Evolutionary conservation across 2,888 invertebrate genomes (phyloP).

Genomic region (Selenia dentaria): DNA sequence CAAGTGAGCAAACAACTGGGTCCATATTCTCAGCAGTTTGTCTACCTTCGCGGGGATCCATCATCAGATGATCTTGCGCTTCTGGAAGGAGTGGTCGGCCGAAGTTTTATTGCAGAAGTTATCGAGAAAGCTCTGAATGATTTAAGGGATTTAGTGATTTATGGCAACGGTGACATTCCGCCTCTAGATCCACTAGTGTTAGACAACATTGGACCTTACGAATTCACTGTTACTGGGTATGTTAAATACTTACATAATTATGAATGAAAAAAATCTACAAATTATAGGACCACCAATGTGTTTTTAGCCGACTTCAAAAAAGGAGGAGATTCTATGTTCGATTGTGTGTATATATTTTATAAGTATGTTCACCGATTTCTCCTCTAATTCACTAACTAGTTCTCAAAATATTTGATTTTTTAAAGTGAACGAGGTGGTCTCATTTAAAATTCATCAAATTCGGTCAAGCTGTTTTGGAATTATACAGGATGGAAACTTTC

Average conservation of each 20-base stretch:
- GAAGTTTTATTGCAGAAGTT: constrained; percentile 38
- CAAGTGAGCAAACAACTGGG: constrained; percentile 15
- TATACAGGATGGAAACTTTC: too few species aligned
- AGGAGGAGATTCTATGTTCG: too few species aligned
- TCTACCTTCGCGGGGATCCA: constrained; percentile 9
- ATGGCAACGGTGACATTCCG: constrained; percentile 53
- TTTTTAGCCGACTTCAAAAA: too few species aligned
- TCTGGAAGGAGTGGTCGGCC: constrained; percentile 22
- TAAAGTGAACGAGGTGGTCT: too few species aligned
- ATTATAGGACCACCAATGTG: too few species aligned
- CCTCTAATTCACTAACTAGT: too few species aligned
- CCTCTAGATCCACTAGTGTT: constrained; percentile 51
- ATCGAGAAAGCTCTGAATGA: constrained; percentile 42
- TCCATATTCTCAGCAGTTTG: constrained; percentile 24
- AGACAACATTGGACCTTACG: constrained; percentile 44
- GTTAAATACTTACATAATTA: constrained; percentile 13
- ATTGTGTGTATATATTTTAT: too few species aligned
- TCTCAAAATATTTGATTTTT: too few species aligned
- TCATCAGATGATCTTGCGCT: constrained; percentile 10
- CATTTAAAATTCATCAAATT: too few species aligned
- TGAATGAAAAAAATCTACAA: too few species aligned
- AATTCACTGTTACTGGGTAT: constrained; percentile 40
- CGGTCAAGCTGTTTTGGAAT: too few species aligned
- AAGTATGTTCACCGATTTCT: too few species aligned
- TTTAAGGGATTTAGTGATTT: constrained; percentile 49